These are phyloP conservation scores for Poecilobothrus nobilitatus DNA, from an alignment of 2,888 invertebrate species.

Conservation along the genomic window DNA sequence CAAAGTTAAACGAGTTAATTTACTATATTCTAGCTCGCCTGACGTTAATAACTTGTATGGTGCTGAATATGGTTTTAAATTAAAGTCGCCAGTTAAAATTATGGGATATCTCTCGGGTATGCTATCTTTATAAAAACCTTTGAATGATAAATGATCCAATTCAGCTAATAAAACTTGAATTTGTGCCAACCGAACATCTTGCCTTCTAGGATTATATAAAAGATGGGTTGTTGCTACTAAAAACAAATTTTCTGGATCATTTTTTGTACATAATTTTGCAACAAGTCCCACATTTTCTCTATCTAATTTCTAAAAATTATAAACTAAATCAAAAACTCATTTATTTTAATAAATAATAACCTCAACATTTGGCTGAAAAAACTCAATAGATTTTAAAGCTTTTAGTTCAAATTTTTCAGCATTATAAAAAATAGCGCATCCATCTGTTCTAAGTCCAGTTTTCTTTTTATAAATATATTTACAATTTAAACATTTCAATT, in stretches of 20 bases:
- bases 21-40: conserved; percentile 49
- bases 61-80: conserved; percentile 65
- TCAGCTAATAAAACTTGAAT: conserved; percentile 74
- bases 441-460: conserved; percentile 73
- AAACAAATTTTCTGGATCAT: conserved; percentile 48
- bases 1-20: conserved; percentile 34
- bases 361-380: conserved; percentile 43
- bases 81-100: conserved; percentile 89
- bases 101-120: conserved; percentile 52
- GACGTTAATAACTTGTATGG: conserved; percentile 55
- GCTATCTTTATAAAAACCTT: conserved; percentile 18
- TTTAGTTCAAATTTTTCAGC: conserved; percentile 56
- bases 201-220: conserved; percentile 80
- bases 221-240: conserved; percentile 90
- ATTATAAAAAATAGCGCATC: conserved; percentile 83
- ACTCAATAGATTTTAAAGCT: conserved; percentile 62
- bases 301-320: conserved; percentile 51
- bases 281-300: conserved; percentile 84
- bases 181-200: conserved; percentile 86
- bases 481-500: conserved; percentile 52
- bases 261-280: conserved; percentile 57
- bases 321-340: not conserved
- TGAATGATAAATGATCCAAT: conserved; percentile 66
- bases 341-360: conserved; percentile 16
- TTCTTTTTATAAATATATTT: conserved; percentile 71